phyloP scores from a whole-genome alignment of 2,113 vertebrate species.

The Acanthisitta chloris region DNA sequence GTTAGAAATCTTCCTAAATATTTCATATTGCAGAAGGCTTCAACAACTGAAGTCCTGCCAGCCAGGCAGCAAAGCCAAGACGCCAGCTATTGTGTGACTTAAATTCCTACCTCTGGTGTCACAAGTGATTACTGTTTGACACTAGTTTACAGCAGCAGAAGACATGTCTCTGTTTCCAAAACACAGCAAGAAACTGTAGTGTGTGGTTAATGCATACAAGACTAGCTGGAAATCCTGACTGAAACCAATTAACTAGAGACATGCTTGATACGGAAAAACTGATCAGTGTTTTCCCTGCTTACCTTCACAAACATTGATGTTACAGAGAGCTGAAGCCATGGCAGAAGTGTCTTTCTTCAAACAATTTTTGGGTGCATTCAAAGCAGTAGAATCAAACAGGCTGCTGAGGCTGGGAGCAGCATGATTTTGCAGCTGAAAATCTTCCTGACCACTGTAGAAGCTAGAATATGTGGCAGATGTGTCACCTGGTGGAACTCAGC shows the following conservation, averaged over 20 bases:
- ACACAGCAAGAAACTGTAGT: background rate
- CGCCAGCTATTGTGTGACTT: accelerated
- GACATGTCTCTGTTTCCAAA: background rate
- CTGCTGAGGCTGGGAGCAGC: background rate
- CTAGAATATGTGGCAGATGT: background rate
- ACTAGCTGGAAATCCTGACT: background rate
- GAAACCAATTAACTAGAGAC: background rate
- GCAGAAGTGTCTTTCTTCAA: background rate
- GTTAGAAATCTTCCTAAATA: background rate
- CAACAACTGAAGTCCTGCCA: background rate
- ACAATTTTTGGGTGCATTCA: background rate
- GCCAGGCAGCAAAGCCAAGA: background rate
- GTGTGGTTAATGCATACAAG: background rate
- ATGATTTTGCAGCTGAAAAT: background rate
- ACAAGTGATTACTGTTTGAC: background rate
- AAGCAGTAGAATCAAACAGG: background rate
- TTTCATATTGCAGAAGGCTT: background rate
- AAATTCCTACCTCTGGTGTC: background rate
- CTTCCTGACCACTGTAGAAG: background rate
- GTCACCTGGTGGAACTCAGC: background rate
- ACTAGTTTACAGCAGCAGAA: background rate
- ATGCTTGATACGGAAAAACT: accelerated
- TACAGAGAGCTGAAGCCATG: background rate
- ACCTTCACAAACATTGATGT: background rate
- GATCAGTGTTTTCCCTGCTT: background rate